A percentile compares a stretch with the other conserved stretches of the same genome.
Conservation (phyloP, 2,113 vertebrate genomes). For the Fregetta grallaria region DNA sequence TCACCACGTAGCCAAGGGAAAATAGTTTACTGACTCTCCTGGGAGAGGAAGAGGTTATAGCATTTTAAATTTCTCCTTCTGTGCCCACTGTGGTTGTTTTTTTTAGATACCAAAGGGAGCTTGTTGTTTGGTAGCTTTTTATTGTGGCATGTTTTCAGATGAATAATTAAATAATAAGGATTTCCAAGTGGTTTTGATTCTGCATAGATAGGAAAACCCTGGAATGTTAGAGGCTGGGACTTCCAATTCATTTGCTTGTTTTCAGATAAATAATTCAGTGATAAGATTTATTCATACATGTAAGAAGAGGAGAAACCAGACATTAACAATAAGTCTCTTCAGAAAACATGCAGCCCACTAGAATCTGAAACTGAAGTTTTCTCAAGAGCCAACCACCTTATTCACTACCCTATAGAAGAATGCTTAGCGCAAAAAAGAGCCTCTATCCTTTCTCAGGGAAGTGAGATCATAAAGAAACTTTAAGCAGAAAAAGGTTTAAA, state of each 20-base stretch:
- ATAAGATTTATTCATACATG: neutral
- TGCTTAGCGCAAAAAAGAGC: neutral
- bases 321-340: neutral
- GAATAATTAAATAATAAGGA: neutral
- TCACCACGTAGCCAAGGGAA: neutral
- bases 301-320: neutral
- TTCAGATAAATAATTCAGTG: slow-evolving; percentile 10
- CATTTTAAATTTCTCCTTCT: neutral
- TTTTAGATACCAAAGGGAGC: neutral
- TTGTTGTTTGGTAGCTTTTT: neutral
- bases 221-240: neutral
- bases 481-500: neutral
- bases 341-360: neutral
- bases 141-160: neutral
- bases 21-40: neutral
- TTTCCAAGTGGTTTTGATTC: neutral
- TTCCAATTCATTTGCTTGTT: neutral
- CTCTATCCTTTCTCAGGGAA: neutral
- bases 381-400: neutral
- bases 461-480: neutral
- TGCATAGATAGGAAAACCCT: neutral
- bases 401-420: neutral
- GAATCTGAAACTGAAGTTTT: neutral
- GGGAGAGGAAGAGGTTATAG: neutral
- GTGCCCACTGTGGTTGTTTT: neutral